Percentiles rank a stretch among this genome's conserved stretches.
Conservation (phyloP, 2,888 invertebrate genomes). For the Hermaeophaga mercurialis region DNA sequence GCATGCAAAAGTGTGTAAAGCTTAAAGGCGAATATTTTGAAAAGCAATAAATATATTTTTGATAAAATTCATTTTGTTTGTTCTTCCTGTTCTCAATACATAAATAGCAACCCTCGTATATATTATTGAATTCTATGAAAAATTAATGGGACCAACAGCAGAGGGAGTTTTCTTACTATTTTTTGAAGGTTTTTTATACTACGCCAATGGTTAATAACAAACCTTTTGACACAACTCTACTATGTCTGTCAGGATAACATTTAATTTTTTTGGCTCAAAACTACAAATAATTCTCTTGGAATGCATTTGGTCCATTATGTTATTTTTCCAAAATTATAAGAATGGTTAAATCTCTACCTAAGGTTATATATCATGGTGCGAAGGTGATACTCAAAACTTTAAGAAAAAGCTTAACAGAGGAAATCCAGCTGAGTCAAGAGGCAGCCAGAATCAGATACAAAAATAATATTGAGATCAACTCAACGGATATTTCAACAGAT, state of each 20-base stretch:
- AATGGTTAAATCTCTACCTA: constrained; percentile 38
- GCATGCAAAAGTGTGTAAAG: too few species aligned
- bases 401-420: constrained; percentile 73
- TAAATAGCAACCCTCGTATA: too few species aligned
- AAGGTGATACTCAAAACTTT: constrained; percentile 40
- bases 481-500: not conserved
- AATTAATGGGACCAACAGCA: too few species aligned
- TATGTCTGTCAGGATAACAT: not conserved
- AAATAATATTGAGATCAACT: not conserved
- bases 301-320: not conserved
- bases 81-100: too few species aligned
- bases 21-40: too few species aligned
- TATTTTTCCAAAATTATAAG: constrained; percentile 5
- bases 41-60: too few species aligned
- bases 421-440: constrained; percentile 75
- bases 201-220: too few species aligned
- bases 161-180: too few species aligned
- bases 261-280: not conserved
- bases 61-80: too few species aligned
- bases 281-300: not conserved
- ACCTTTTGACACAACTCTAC: too few species aligned
- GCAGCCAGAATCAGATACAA: constrained; percentile 64
- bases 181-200: too few species aligned
- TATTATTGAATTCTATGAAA: too few species aligned
- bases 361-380: constrained; percentile 36